Percentiles rank a stretch among this genome's conserved stretches.
Evolutionary conservation across 2,888 invertebrate species (phyloP).

Genomic region (Elegia similella): DNA sequence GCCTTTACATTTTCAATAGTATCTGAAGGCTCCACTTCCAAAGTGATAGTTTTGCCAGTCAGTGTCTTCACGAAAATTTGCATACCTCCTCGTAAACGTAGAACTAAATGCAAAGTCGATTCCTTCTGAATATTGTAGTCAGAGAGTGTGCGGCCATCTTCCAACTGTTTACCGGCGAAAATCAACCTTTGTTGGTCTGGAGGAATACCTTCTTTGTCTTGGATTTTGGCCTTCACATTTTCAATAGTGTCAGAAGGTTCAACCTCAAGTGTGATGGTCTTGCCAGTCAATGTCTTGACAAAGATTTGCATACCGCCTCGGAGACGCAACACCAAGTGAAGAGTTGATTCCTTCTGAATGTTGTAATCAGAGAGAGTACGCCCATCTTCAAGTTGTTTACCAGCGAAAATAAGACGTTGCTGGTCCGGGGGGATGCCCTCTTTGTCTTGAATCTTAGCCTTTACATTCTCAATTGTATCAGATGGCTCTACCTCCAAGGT

Average conservation of each 20-base stretch:
- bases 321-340: too few species aligned
- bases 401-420: too few species aligned
- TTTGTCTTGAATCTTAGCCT: too few species aligned
- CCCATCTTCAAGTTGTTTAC: too few species aligned
- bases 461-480: too few species aligned
- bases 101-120: slow-evolving; percentile 29
- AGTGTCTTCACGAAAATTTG: slow-evolving; percentile 32
- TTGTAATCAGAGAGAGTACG: too few species aligned
- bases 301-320: slow-evolving; percentile 47
- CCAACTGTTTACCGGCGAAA: slow-evolving; percentile 30
- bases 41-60: slow-evolving; percentile 31
- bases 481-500: too few species aligned
- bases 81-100: slow-evolving; percentile 31
- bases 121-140: slow-evolving; percentile 32
- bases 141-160: slow-evolving; percentile 30
- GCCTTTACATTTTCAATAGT: slow-evolving; percentile 27
- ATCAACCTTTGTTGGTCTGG: slow-evolving; percentile 31
- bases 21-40: slow-evolving; percentile 27
- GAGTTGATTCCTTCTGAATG: too few species aligned
- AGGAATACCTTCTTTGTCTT: slow-evolving; percentile 31
- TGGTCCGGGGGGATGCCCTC: too few species aligned
- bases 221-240: slow-evolving; percentile 31
- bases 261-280: slow-evolving; percentile 30
- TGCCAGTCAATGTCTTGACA: slow-evolving; percentile 32
- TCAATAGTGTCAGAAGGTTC: slow-evolving; percentile 30